Percentiles rank a stretch among this genome's conserved stretches.
Conservation (phyloP, 2,113 vertebrate species). For the Taxidea taxus region DNA sequence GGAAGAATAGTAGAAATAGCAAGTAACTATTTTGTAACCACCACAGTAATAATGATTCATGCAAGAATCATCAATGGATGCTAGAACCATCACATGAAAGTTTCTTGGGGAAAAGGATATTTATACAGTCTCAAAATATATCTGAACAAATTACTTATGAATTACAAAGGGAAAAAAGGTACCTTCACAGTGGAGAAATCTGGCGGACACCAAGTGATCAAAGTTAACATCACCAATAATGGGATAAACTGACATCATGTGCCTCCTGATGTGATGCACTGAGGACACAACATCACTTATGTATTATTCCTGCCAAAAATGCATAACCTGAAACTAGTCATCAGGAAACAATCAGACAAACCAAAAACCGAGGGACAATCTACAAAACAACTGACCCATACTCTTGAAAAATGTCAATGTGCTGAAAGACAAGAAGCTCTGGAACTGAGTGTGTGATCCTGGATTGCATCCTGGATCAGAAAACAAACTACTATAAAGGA, state of each 20-base stretch:
- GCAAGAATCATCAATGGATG: constrained; percentile 64
- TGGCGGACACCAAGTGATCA: constrained; percentile 78
- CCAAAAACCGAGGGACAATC: constrained; percentile 73
- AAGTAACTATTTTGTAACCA: constrained; percentile 51
- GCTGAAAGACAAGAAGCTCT: constrained; percentile 57
- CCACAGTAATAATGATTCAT: constrained; percentile 61
- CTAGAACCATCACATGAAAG: constrained; percentile 53
- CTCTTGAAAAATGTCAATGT: constrained; percentile 60
- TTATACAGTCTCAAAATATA: constrained; percentile 72
- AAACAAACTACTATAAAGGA: constrained; percentile 39
- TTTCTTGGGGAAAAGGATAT: constrained; percentile 65
- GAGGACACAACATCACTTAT: constrained; percentile 79
- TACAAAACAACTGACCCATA: constrained; percentile 69
- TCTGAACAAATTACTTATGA: constrained; percentile 76
- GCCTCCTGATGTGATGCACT: constrained; percentile 79
- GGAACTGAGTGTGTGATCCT: constrained; percentile 39
- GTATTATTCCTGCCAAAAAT: constrained; percentile 79
- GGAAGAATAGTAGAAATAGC: constrained; percentile 46
- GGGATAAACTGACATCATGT: constrained; percentile 78
- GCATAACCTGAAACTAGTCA: constrained; percentile 80
- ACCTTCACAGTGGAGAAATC: constrained; percentile 78
- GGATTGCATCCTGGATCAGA: constrained; percentile 46
- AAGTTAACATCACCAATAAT: constrained; percentile 80
- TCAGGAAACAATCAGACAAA: constrained; percentile 79
- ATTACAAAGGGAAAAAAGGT: constrained; percentile 80